Evolutionary conservation across 2,888 invertebrate species (phyloP).

Genomic region (Metellina segmentata): DNA sequence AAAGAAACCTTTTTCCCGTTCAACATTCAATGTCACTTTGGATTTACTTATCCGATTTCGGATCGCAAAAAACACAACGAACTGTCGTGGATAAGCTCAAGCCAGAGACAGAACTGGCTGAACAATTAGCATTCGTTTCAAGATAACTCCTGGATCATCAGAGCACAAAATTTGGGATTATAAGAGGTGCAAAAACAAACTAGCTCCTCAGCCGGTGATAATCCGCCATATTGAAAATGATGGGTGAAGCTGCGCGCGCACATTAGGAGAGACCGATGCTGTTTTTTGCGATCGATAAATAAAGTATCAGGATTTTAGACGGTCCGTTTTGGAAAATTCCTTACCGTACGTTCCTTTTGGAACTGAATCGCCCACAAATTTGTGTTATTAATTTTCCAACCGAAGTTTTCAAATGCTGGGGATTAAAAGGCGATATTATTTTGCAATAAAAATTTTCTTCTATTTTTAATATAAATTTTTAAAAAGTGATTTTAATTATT

Average conservation of each 20-base stretch:
- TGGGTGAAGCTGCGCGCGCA: conserved; percentile 59
- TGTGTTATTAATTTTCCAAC: no score
- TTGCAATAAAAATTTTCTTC: no score
- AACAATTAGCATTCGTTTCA: background rate
- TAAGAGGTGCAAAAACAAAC: conserved; percentile 10
- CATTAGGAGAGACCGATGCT: conserved; percentile 47
- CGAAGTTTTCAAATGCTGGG: no score
- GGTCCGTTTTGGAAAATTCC: conserved; percentile 9
- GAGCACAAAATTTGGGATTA: conserved; percentile 28
- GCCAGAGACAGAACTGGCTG: background rate
- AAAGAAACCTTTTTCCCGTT: conserved; percentile 31
- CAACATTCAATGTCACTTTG: conserved; percentile 70
- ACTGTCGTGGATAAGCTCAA: background rate
- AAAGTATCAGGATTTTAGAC: conserved; percentile 37
- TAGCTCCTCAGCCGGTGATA: conserved; percentile 47
- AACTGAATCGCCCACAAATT: no score
- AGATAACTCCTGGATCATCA: background rate
- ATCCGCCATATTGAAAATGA: conserved; percentile 72
- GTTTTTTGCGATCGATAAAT: conserved; percentile 65
- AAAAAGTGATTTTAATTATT: no score
- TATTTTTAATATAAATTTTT: no score
- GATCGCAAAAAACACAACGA: background rate
- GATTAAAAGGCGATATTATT: no score
- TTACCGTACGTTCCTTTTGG: background rate
- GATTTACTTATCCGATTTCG: conserved; percentile 25